Percentiles rank a stretch among this genome's conserved stretches.
Conservation (phyloP, 2,888 invertebrate genomes). For the Nymphalis c-album region DNA sequence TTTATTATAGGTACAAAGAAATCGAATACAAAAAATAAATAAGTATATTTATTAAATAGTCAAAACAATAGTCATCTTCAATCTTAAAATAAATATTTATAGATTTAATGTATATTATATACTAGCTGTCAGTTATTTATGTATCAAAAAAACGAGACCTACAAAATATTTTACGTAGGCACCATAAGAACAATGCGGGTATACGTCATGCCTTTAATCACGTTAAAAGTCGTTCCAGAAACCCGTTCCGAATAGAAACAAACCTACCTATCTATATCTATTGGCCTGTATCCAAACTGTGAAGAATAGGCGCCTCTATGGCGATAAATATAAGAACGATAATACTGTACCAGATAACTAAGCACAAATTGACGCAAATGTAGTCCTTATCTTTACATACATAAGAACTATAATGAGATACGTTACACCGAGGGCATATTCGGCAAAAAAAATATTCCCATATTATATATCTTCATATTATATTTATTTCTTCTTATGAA, state of each 20-base stretch:
- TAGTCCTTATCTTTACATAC: neutral
- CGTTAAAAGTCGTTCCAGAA: slow-evolving; percentile 27
- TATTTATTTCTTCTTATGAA: too few relatives aligned
- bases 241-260: slow-evolving; percentile 4
- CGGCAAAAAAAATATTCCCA: too few relatives aligned
- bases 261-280: slow-evolving; percentile 10
- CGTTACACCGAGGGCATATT: too few relatives aligned
- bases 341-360: neutral
- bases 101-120: neutral
- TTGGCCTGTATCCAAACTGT: slow-evolving; percentile 12
- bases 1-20: too few relatives aligned
- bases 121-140: neutral
- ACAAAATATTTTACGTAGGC: neutral
- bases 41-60: too few relatives aligned
- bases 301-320: neutral
- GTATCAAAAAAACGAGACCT: neutral
- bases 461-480: too few relatives aligned
- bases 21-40: too few relatives aligned
- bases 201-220: slow-evolving; percentile 17
- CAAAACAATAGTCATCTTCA: too few relatives aligned
- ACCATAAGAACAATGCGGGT: neutral
- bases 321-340: neutral
- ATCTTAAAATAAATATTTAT: neutral
- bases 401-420: neutral
- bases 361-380: neutral